Evolutionary conservation across 2,888 invertebrate species (phyloP).

Genomic region (Erebia ligea): DNA sequence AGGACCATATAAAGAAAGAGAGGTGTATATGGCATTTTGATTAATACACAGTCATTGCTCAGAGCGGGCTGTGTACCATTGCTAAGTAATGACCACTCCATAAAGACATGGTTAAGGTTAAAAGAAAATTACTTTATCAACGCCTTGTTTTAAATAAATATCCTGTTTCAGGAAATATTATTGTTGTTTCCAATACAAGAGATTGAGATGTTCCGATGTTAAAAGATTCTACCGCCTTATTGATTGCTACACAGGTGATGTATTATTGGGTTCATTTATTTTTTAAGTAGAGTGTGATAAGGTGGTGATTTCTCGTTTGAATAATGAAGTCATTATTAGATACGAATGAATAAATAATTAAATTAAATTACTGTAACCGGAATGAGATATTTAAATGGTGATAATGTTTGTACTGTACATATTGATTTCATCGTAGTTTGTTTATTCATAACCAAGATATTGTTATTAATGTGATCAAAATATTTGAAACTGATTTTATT

Average conservation of each 20-base stretch:
- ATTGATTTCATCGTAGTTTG: constrained; percentile 29
- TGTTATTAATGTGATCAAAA: constrained; percentile 13
- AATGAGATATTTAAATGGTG: constrained; percentile 34
- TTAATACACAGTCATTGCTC: constrained; percentile 82
- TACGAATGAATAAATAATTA: constrained; percentile 42
- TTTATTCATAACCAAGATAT: background rate
- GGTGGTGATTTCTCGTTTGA: constrained; percentile 40
- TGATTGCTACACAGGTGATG: constrained; percentile 79
- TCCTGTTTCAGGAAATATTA: constrained; percentile 83
- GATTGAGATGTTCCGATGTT: constrained; percentile 79
- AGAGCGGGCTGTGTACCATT: constrained; percentile 82
- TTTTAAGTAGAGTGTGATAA: constrained; percentile 45
- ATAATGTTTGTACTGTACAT: constrained; percentile 27
- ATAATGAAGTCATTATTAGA: constrained; percentile 41
- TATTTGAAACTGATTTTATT: background rate
- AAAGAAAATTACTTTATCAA: constrained; percentile 84
- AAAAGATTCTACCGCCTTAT: constrained; percentile 76
- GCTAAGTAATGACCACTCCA: constrained; percentile 84
- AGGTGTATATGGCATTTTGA: constrained; percentile 81
- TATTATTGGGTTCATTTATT: constrained; percentile 73
- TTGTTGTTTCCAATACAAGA: constrained; percentile 81
- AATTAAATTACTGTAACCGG: constrained; percentile 40
- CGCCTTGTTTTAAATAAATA: constrained; percentile 84
- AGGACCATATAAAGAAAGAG: constrained; percentile 66
- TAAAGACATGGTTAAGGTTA: constrained; percentile 84